These are phyloP conservation scores for Cercopithecus mona DNA, from an alignment of 2,113 vertebrate species.

Conservation along the genomic window DNA sequence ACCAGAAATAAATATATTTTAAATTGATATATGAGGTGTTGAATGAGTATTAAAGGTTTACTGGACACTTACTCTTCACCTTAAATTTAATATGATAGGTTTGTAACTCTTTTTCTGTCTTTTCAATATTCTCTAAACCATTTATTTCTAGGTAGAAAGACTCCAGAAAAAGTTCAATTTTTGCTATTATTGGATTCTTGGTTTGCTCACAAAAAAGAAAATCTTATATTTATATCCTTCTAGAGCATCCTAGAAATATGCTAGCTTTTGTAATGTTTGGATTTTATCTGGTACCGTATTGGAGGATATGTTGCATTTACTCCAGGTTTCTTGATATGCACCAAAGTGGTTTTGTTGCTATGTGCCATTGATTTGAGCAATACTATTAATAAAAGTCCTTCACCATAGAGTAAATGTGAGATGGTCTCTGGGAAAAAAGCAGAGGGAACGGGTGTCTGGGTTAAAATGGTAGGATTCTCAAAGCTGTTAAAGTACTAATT, in stretches of 20 bases:
- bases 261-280: slow-evolving; percentile 1
- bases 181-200: not conserved
- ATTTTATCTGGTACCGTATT: not conserved
- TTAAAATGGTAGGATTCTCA: not conserved
- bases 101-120: not conserved
- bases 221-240: not conserved
- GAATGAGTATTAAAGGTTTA: slow-evolving; percentile 20
- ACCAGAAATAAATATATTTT: slow-evolving; percentile 25
- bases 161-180: not conserved
- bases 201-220: slow-evolving; percentile 28
- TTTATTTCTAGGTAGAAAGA: slow-evolving; percentile 5
- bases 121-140: not conserved
- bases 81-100: slow-evolving; percentile 4
- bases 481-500: not conserved
- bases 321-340: not conserved
- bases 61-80: not conserved
- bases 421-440: not conserved
- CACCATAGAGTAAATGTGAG: not conserved
- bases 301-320: not conserved
- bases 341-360: not conserved
- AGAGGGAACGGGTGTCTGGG: not conserved
- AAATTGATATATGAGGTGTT: not conserved
- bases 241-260: not conserved
- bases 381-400: not conserved
- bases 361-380: not conserved